These are phyloP conservation scores for Mesembrinibis cayennensis DNA, from an alignment of 2,113 vertebrate genomes.

Conservation along the genomic window DNA sequence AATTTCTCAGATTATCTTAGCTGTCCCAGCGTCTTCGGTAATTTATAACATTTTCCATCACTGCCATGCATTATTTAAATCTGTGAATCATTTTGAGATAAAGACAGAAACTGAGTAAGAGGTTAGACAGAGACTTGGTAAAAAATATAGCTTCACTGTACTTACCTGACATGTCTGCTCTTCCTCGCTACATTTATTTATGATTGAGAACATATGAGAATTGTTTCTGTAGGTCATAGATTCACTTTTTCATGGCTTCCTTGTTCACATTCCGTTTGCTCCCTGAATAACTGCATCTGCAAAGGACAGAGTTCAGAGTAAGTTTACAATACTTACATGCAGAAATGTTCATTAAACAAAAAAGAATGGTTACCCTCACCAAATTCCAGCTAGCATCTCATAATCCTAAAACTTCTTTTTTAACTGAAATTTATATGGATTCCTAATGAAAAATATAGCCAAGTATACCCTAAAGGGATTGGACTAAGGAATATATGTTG, in stretches of 20 bases:
- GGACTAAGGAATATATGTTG: not conserved
- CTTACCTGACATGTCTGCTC: constrained; percentile 15
- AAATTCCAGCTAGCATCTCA: not conserved
- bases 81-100: constrained; percentile 24
- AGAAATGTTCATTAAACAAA: constrained; percentile 25
- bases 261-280: constrained; percentile 50
- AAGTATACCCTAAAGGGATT: not conserved
- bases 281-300: constrained; percentile 19
- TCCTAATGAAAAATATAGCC: not conserved
- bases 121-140: not conserved
- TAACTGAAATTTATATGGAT: not conserved
- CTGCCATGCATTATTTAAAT: constrained; percentile 53
- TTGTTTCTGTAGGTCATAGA: constrained; percentile 22
- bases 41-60: constrained; percentile 30
- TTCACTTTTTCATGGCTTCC: not conserved
- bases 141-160: not conserved
- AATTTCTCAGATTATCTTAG: constrained; percentile 4
- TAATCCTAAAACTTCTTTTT: not conserved
- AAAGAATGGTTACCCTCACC: not conserved
- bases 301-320: constrained; percentile 38
- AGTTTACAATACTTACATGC: constrained; percentile 48
- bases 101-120: constrained; percentile 8
- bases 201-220: constrained; percentile 57
- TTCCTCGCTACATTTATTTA: constrained; percentile 48
- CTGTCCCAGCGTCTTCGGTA: not conserved